Percentiles rank a stretch among this genome's conserved stretches.
phyloP scores from a whole-genome alignment of 2,113 vertebrate genomes.

The Tringa solitaria region DNA sequence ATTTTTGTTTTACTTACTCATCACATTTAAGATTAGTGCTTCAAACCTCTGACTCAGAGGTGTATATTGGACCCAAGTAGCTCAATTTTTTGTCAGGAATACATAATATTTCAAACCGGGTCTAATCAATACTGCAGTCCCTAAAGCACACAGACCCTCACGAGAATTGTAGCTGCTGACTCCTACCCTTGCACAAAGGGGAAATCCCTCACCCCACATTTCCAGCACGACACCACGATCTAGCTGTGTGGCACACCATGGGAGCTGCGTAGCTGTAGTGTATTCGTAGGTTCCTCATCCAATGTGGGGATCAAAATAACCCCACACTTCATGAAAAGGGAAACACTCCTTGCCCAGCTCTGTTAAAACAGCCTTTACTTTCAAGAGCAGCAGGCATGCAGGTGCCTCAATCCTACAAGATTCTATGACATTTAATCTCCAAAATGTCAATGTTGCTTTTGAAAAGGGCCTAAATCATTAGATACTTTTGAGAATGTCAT shows the following conservation, averaged over 20 bases:
- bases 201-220: background rate
- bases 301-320: background rate
- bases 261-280: background rate
- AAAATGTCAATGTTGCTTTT: background rate
- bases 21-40: background rate
- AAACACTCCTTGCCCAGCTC: background rate
- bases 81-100: background rate
- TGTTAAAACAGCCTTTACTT: background rate
- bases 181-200: background rate
- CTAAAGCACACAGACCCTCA: background rate
- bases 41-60: background rate
- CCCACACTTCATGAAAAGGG: background rate
- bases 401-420: background rate
- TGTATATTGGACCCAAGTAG: background rate
- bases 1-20: background rate
- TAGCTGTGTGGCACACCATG: background rate
- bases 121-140: background rate
- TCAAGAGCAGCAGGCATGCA: background rate
- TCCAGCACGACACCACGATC: rapidly evolving
- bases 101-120: background rate
- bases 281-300: background rate
- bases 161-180: background rate
- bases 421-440: background rate
- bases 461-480: slow-evolving; percentile 12
- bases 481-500: background rate